phyloP scores from a whole-genome alignment of 2,888 invertebrate species.

The Phalangium opilio region DNA sequence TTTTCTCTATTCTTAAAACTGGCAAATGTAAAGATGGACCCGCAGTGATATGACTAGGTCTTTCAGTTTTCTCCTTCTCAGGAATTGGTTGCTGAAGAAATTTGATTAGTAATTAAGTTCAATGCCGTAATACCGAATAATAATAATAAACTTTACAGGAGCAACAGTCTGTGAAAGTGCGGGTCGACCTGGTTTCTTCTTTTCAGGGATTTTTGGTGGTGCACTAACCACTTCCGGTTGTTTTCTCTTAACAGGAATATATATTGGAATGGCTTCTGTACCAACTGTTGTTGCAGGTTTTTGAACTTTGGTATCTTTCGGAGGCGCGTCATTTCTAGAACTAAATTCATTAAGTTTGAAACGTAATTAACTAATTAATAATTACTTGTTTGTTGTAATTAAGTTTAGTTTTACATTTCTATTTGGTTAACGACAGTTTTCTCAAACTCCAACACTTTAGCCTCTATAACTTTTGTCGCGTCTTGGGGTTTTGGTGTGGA shows the following conservation, averaged over 20 bases:
- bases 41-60: constrained; percentile 1
- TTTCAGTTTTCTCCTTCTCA: background rate
- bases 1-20: constrained; percentile 9
- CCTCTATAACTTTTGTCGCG: background rate
- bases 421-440: no score
- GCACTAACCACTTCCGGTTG: constrained; percentile 4
- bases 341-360: no score
- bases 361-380: no score
- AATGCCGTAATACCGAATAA: background rate
- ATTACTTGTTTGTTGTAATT: no score
- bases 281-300: background rate
- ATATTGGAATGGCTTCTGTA: background rate
- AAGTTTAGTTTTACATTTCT: no score
- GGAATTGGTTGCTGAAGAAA: background rate
- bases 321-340: background rate
- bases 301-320: background rate
- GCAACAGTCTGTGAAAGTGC: constrained; percentile 13
- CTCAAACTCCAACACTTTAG: background rate
- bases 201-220: constrained; percentile 9
- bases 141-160: constrained; percentile 6
- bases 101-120: background rate
- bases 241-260: constrained; percentile 9
- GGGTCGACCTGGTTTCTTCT: constrained; percentile 21
- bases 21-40: constrained; percentile 25
- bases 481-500: background rate